Conservation (phyloP, 1,140 invertebrate genomes). For the Caenorhabditis elegans region DNA sequence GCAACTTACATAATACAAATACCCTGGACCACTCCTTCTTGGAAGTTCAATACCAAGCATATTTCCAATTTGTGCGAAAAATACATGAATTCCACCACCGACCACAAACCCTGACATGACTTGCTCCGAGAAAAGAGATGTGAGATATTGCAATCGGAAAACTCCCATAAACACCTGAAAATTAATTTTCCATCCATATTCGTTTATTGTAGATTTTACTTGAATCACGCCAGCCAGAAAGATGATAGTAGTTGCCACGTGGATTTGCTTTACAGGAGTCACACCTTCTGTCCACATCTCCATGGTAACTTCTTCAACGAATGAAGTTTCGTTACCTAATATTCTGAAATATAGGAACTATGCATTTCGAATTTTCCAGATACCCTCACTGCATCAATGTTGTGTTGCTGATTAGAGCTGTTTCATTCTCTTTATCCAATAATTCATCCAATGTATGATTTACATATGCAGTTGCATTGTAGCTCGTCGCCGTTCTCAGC, state of each 20-base stretch:
- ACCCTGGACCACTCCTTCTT: slow-evolving; percentile 56
- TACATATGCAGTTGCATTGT: slow-evolving; percentile 24
- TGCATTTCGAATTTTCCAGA: too few species aligned
- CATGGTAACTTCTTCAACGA: slow-evolving; percentile 26
- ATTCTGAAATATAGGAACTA: not conserved
- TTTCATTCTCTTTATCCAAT: not conserved
- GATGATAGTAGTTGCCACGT: slow-evolving; percentile 61
- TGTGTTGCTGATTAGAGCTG: not conserved
- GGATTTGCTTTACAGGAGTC: slow-evolving; percentile 53
- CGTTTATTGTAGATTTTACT: slow-evolving; percentile 32
- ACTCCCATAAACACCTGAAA: slow-evolving; percentile 60
- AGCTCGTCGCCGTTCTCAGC: not conserved
- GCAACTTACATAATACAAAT: slow-evolving; percentile 53
- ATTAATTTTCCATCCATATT: not conserved
- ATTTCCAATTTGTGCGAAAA: slow-evolving; percentile 64
- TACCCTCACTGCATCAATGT: slow-evolving; percentile 25
- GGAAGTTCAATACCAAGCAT: slow-evolving; percentile 58
- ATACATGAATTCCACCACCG: slow-evolving; percentile 61
- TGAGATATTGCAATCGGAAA: slow-evolving; percentile 60
- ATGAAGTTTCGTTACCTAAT: slow-evolving; percentile 6
- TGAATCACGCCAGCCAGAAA: slow-evolving; percentile 61
- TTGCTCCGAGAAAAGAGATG: slow-evolving; percentile 65
- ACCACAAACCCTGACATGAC: slow-evolving; percentile 65
- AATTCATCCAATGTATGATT: slow-evolving; percentile 30
- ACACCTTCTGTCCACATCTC: slow-evolving; percentile 41